Evolutionary conservation across 1,140 invertebrate genomes (phyloP), one percentile per base, ranked within the genome.

Genomic region (Drosophila malerkotliana): DNA sequence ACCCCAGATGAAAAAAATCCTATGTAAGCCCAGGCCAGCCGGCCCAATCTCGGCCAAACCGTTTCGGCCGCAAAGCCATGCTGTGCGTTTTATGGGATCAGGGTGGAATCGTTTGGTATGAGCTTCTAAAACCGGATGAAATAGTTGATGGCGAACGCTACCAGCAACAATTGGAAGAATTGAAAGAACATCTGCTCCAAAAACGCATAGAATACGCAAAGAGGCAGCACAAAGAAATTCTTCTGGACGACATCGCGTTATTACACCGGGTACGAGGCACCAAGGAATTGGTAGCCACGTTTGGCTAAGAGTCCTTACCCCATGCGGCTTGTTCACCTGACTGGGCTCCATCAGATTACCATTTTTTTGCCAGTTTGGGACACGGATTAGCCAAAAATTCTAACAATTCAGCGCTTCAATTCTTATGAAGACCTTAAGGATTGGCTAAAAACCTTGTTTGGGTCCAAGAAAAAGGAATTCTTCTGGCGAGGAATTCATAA

Each of bases 261-360:
- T 32, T 7, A 32, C 30, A 32, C 30, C 30, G 30, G 30, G 44
- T 7, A 9, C 8, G 30, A 32, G 30, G 30, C 6, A 7, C 30
- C 30, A 32, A 8, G 30, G 30, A 32, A 32, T 9, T 32, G 30
- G 30, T 32, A 32, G 30, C 30, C 30, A 9, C 30, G 30, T 32
- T 32, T 32, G 7, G 7, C 30, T 32, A 7, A 7, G 30, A 32
- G 30, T 32, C 30, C 30, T 32, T 15, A 51, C 30, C 14, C 14
- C 52, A 54, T 54, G 32, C 52, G 15, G 52, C 2, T 54, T 54
- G 39, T 24, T 54, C 24, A 54, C 52, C 52, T 37, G 52, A 54
- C 32, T 39, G 39, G 52, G 52, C 52, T 39, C 52, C 52, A 39
- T 54, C 52, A 37, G 32, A 54, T 37, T 54, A 54, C 32, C 52